Evolutionary conservation across 2,113 vertebrate species (phyloP), one percentile per base, ranked within the genome.

Genomic region (Saccopteryx bilineata): DNA sequence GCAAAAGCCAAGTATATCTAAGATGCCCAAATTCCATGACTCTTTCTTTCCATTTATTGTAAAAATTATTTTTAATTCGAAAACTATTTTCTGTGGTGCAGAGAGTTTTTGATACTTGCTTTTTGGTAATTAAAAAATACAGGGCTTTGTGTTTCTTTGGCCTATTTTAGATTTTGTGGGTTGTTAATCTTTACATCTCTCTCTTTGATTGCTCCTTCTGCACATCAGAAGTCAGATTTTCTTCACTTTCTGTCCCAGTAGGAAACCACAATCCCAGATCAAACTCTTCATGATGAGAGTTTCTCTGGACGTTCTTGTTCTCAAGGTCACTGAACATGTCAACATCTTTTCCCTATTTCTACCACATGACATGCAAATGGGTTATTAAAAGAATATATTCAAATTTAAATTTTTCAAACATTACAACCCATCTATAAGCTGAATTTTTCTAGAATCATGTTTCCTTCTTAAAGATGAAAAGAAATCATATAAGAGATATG

Each of bases 401-500:
- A 93, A 71, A 78, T 87, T n/a, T 17, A 69, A 69, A 74, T 7
- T 19, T 71, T 87, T 91, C 19, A 68, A 86, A 18, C 7, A 60
- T 18, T 97, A 87, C 75, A 85, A 28, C 23, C 1, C 65, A 33
- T 68, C 52, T 69, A 75, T 60, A 87, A 39, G 50, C 33, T 10
- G 3, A 52, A n/a, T 79, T 96, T 93, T 95, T 92, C 56, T 93
- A 56, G 39, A 69, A 26, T 93, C 9, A 10, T 46, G 10, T 74
- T 96, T 88, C 54, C 61, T 94, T 79, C 31, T 48, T 86, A 48
- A 96, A 85, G n/a, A 84, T 78, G 19, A 87, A 75, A 88, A 52
- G 31, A 82, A 88, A 75, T 83, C 60, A 60, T 28, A 2, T n/a
- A 65, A 56, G 19, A 82, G 50, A 56, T 82, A 11, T 75, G 33